phyloP scores from a whole-genome alignment of 1,140 invertebrate species.

The Callitettix versicolor region DNA sequence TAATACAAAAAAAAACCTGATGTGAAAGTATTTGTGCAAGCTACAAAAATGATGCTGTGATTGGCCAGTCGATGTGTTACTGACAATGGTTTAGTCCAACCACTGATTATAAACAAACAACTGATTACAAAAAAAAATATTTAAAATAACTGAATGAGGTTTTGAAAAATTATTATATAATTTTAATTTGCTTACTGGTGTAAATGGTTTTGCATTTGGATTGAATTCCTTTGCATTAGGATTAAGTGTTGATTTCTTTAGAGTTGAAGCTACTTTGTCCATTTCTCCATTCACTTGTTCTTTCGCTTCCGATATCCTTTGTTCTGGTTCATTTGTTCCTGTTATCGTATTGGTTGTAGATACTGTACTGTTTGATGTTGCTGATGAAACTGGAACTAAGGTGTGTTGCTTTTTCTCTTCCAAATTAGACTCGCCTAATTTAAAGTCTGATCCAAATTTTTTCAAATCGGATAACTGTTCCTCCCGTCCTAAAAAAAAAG shows the following conservation, averaged over 20 bases:
- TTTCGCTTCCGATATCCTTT: neutral
- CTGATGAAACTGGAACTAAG: neutral
- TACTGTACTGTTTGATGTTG: neutral
- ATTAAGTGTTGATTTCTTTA: constrained; percentile 72
- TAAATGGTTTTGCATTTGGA: constrained; percentile 81
- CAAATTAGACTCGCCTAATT: constrained; percentile 35
- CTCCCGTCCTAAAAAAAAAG: constrained; percentile 29
- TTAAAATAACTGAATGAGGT: constrained; percentile 13
- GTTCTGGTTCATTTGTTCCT: neutral
- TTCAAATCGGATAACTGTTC: constrained; percentile 43
- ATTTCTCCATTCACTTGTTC: constrained; percentile 24
- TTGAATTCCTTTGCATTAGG: constrained; percentile 83
- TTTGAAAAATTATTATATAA: constrained; percentile 11
- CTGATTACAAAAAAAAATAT: too few relatives aligned
- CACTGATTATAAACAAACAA: too few relatives aligned
- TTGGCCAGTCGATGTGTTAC: too few relatives aligned
- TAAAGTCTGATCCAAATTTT: constrained; percentile 47
- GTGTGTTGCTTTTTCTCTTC: constrained; percentile 26
- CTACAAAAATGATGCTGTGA: too few relatives aligned
- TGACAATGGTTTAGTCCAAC: too few relatives aligned
- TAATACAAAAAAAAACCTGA: too few relatives aligned
- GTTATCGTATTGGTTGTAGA: too few relatives aligned
- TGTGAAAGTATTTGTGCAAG: too few relatives aligned
- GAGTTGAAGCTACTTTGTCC: constrained; percentile 48
- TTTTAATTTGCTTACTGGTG: too few relatives aligned